Conservation (phyloP, 2,888 invertebrate species). For the Drosophila paucipuncta region DNA sequence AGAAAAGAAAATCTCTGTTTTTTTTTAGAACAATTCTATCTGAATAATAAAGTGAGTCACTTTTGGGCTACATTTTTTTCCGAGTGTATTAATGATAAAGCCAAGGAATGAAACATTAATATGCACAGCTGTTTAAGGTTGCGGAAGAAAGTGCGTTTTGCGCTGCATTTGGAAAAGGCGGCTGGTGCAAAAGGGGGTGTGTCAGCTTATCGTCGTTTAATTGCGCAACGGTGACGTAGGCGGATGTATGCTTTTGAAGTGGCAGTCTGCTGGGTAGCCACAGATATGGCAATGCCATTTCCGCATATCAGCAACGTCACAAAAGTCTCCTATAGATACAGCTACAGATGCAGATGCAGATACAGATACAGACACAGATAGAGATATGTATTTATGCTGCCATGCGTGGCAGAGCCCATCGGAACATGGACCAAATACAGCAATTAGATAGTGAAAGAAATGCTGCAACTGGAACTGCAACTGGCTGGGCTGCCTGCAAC, state of each 20-base stretch:
- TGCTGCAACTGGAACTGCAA: constrained; percentile 14
- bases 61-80: not conserved
- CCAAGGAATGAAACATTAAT: not conserved
- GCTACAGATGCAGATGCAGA: not conserved
- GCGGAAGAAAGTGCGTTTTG: constrained; percentile 42
- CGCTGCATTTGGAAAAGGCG: not conserved
- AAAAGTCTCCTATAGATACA: not conserved
- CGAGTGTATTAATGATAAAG: not conserved
- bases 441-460: constrained; percentile 11
- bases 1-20: not conserved
- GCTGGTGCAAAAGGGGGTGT: not conserved
- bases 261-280: constrained; percentile 3
- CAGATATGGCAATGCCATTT: constrained; percentile 56
- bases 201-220: constrained; percentile 25
- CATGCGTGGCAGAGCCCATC: constrained; percentile 54
- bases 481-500: constrained; percentile 3
- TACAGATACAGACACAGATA: not conserved
- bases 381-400: constrained; percentile 20
- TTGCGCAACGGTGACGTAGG: constrained; percentile 50
- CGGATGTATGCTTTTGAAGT: constrained; percentile 36
- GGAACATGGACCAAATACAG: constrained; percentile 27
- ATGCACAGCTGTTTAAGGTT: constrained; percentile 3
- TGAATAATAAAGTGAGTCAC: not conserved
- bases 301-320: constrained; percentile 50
- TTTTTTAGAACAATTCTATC: not conserved